Evolutionary conservation across 2,888 invertebrate species (phyloP).

Genomic region (Spilosoma lubricipeda): DNA sequence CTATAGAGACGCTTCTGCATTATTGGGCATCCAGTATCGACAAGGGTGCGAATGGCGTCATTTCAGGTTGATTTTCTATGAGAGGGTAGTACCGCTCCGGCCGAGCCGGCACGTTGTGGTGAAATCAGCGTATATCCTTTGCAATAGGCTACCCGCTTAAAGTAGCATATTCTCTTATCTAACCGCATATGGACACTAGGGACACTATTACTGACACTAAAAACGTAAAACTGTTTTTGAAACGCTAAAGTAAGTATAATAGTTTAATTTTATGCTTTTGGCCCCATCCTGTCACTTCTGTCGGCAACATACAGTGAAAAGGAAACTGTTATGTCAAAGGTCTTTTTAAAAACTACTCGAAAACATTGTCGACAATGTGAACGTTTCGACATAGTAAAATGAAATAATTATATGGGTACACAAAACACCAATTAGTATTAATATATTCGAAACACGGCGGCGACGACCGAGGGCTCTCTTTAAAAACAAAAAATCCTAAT

Average conservation of each 20-base stretch:
- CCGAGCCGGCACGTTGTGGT: no score
- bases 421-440: constrained; percentile 74
- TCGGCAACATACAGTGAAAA: constrained; percentile 22
- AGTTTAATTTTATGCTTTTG: neutral
- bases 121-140: no score
- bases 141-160: no score
- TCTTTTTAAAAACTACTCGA: constrained; percentile 49
- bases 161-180: no score
- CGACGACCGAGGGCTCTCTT: constrained; percentile 63
- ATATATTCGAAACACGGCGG: constrained; percentile 76
- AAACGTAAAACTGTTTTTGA: neutral
- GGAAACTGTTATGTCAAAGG: constrained; percentile 56
- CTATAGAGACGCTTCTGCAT: no score
- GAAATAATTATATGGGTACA: constrained; percentile 62
- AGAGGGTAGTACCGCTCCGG: no score
- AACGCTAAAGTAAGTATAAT: neutral
- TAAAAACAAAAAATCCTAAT: constrained; percentile 58
- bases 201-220: no score
- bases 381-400: constrained; percentile 49
- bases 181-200: no score
- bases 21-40: no score
- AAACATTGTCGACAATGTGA: constrained; percentile 40
- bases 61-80: no score
- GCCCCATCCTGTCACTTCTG: constrained; percentile 4
- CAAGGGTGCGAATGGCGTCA: no score